Conservation (phyloP, 2,113 vertebrate genomes). For the Nesoenas mayeri region DNA sequence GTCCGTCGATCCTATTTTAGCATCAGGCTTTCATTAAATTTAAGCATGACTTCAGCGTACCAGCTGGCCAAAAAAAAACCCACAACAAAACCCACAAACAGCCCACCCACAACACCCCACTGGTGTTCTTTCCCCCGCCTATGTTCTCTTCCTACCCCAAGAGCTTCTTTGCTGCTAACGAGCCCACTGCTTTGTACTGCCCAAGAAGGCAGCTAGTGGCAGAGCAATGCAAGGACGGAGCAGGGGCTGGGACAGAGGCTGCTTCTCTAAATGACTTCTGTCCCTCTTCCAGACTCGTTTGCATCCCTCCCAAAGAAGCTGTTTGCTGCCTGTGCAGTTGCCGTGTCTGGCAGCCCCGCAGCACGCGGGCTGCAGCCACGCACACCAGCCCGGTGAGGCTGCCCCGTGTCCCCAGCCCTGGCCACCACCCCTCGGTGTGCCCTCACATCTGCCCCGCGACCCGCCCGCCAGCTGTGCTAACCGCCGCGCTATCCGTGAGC, state of each 20-base stretch:
- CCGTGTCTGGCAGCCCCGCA: background rate
- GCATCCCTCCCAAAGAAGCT: background rate
- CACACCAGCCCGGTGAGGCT: background rate
- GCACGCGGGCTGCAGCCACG: background rate
- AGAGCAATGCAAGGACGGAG: background rate
- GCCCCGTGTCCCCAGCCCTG: background rate
- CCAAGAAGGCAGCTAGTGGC: background rate
- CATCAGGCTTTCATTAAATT: slow-evolving; percentile 28
- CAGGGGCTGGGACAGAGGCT: background rate
- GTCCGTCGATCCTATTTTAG: slow-evolving; percentile 41
- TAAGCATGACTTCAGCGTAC: slow-evolving; percentile 50
- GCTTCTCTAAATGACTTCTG: background rate
- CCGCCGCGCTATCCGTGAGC: fast-evolving
- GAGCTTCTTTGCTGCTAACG: background rate
- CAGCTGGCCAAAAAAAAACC: slow-evolving; percentile 19
- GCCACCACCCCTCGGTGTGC: too few species aligned
- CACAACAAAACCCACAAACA: slow-evolving; percentile 1
- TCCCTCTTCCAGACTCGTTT: background rate
- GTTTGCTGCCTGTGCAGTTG: background rate
- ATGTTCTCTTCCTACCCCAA: background rate
- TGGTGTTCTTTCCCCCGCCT: background rate
- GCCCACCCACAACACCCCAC: slow-evolving; percentile 27
- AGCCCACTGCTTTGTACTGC: background rate
- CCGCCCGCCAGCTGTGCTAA: fast-evolving
- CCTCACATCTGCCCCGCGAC: too few species aligned